Evolutionary conservation across 30 jellyfish, hydroid and myxozoan species (phyloP), one percentile per base, ranked within the genome.

Genomic region (Sanderia malayensis): DNA sequence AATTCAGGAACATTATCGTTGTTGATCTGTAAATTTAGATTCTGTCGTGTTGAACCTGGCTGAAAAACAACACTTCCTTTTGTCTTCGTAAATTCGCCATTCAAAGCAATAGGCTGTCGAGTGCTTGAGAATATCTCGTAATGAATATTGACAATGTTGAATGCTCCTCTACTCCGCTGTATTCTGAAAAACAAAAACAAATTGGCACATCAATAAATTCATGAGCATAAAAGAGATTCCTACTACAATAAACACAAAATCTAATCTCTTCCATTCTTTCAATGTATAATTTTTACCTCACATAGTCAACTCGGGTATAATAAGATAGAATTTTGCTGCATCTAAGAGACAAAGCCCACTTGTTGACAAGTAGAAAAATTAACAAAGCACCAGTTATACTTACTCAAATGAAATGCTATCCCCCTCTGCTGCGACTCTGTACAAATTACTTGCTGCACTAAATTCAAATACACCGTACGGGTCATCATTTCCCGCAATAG

Each of bases 391-490:
- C 20, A 30, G 11, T n/a, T 25, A 44, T 24, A 81, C 85, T 41
- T 47, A 89, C 97, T 73, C 82, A 6, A 89, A 18, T 1, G 27
- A 9, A 8, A 89, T 82, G 21, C 79, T 46, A 22, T 65, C 77
- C 0, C 98, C 98, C 55, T 90, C 98, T 11, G 74, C 46, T 23
- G 82, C 90, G 62, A 58, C 58, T 22, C 29, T 80, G 20, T 26
- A 33, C 44, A 45, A 29, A 32, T 74, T 26, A 44, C 34, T 76
- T 46, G 20, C 58, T 44, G 74, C 41, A n/a, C n/a, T n/a, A 46
- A 90, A 90, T 45, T 68, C 64, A 53, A 90, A 83, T 0, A 82
- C 81, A 4, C 98, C 98, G 55, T 61, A 57, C 1, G 98, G 91
- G 18, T 73, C 92, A 41, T 90, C 98, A 78, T 79, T 90, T 0